Base-by-base conservation (phyloP, 2,888 invertebrate species). In the Tachina lurida region DNA sequence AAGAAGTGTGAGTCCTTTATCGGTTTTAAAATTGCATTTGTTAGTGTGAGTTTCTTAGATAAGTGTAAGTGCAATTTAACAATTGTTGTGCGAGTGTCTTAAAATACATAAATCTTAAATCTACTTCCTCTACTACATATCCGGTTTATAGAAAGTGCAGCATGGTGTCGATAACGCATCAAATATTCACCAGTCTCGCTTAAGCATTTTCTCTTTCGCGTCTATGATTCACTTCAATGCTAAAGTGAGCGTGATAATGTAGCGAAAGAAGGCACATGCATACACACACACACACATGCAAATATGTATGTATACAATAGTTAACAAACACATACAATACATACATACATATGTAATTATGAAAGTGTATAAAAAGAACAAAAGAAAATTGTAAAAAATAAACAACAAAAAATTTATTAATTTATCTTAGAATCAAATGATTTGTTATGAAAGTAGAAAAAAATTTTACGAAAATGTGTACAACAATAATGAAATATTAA, bases 191-290 rank as follows among this genome's bases (percentile, higher is more conserved):
- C 73, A 86, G 74, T 76, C 79, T 79, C 56, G 73, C 70, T 79
- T 67, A 77, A 63, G 68, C 54, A 43, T 52, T 58, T 70, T n/a
- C 39, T 19, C 41, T 58, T 71, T 79, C 65, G 65, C 65, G 60
- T 71, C 78, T 82, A 68, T 75, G 79, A 82, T 79, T 86, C 82
- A 75, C 75, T 79, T 79, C 39, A 78, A 71, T 60, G 83, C 31
- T 79, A 80, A 83, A 83, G 79, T 76, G 80, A 76, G 79, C 83
- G 58, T 73, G 74, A 86, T 80, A 86, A 86, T 83, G 73, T 86
- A 76, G 86, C 80, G 79, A 15, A 71, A 84, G 31, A 71, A 81
- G n/a, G 41, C 45, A 19, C 41, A 19, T 22, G 7, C 22, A 22
- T 31, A 31, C 31, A 10, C 10, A 47, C 17, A 62, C 41, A 70